These are phyloP conservation scores for Schizopygopsis malacanthus DNA, from an alignment of 2,797 vertebrate genomes.

Conservation along the genomic window DNA sequence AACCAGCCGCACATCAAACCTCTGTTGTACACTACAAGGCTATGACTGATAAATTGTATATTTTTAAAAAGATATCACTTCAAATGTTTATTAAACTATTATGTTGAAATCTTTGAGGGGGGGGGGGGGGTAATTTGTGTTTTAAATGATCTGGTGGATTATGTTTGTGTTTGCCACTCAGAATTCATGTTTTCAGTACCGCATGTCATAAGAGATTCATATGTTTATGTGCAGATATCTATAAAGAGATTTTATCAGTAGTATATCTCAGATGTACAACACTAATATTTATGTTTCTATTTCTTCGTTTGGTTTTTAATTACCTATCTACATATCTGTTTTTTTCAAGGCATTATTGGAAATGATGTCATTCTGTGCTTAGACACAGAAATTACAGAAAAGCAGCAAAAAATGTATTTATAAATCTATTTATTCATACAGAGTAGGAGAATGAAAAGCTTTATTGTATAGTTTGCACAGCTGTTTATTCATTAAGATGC, in stretches of 20 bases:
- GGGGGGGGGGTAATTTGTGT: not conserved
- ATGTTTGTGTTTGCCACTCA: conserved; percentile 48
- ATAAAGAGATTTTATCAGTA: conserved; percentile 34
- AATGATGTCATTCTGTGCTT: conserved; percentile 58
- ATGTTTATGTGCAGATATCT: conserved; percentile 48
- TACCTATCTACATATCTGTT: conserved; percentile 42
- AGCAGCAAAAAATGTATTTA: conserved; percentile 46
- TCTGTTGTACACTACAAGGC: conserved; percentile 19
- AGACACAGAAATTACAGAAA: conserved; percentile 43
- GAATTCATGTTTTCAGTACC: conserved; percentile 49
- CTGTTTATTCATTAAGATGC: conserved; percentile 40
- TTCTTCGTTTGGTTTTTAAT: conserved; percentile 33
- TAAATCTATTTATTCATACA: conserved; percentile 49
- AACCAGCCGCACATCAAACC: conserved; percentile 29
- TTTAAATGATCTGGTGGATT: conserved; percentile 37
- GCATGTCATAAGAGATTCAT: conserved; percentile 52
- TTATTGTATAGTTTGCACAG: conserved; percentile 59
- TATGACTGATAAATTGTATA: conserved; percentile 32
- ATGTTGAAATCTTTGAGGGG: not conserved
- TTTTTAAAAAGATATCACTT: conserved; percentile 13
- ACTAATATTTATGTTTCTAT: conserved; percentile 34
- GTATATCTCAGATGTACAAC: conserved; percentile 46
- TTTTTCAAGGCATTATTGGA: conserved; percentile 42
- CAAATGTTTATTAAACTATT: conserved; percentile 5
- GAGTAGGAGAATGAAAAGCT: conserved; percentile 42